Evolutionary conservation across 2,888 invertebrate genomes (phyloP).

Genomic region (Erebia ligea): DNA sequence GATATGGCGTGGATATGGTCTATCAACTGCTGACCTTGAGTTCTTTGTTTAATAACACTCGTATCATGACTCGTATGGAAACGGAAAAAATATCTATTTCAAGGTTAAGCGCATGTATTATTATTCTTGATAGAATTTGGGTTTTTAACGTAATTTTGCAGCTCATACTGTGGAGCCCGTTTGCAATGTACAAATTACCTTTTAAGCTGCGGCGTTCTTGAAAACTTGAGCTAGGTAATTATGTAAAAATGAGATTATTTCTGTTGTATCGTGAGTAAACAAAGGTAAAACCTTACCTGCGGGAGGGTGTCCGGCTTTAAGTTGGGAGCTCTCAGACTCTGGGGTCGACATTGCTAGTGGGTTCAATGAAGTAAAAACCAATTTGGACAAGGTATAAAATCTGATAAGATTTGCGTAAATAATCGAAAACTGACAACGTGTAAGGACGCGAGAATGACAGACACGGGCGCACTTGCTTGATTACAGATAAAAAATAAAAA

Average conservation of each 20-base stretch:
- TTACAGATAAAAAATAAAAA: too few species aligned
- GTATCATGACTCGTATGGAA: constrained; percentile 29
- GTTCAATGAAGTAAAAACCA: constrained; percentile 25
- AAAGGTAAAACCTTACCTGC: constrained; percentile 86
- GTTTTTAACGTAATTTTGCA: background rate
- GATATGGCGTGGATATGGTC: constrained; percentile 25
- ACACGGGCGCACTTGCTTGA: too few species aligned
- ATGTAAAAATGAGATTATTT: background rate
- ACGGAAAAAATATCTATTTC: constrained; percentile 27
- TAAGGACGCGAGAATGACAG: constrained; percentile 46
- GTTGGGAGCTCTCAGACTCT: constrained; percentile 86
- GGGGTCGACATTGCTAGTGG: constrained; percentile 66
- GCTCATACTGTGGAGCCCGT: background rate
- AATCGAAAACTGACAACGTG: constrained; percentile 62
- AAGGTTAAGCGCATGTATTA: constrained; percentile 31
- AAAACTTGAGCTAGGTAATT: background rate
- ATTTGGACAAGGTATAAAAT: constrained; percentile 41
- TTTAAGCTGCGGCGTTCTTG: background rate
- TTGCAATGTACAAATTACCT: background rate
- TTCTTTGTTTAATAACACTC: constrained; percentile 60
- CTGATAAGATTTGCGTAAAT: constrained; percentile 55
- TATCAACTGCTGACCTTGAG: constrained; percentile 53
- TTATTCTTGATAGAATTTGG: background rate
- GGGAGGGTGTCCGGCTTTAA: constrained; percentile 95
- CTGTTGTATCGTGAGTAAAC: constrained; percentile 45